phyloP scores from a whole-genome alignment of 2,797 vertebrate genomes.

The Epinephelus coioides region DNA sequence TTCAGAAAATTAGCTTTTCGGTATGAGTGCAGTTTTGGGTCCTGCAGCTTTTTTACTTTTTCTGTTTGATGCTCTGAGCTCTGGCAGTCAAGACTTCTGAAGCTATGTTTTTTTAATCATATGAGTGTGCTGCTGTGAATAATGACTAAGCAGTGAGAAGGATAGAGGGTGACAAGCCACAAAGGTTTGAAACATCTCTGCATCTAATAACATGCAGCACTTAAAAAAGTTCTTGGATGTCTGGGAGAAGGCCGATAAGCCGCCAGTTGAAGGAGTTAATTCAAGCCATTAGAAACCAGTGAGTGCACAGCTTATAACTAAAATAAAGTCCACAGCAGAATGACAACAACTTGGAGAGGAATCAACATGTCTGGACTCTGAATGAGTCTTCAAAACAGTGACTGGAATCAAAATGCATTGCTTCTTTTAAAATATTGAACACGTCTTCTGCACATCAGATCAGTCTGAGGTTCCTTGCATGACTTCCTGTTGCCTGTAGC shows the following conservation, averaged over 20 bases:
- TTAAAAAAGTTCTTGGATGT: not conserved
- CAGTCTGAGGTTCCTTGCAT: no score
- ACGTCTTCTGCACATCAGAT: no score
- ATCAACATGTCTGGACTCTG: constrained; percentile 14
- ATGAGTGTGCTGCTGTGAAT: constrained; percentile 46
- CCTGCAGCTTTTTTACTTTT: constrained; percentile 27
- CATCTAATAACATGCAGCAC: constrained; percentile 9
- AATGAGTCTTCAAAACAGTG: not conserved
- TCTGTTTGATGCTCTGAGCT: constrained; percentile 49
- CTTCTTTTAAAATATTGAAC: not conserved
- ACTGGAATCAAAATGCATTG: not conserved
- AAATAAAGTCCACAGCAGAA: not conserved
- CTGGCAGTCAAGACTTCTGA: constrained; percentile 44
- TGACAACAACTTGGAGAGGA: not conserved
- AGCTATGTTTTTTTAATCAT: constrained; percentile 59
- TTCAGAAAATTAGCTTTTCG: constrained; percentile 16
- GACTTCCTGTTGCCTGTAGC: no score
- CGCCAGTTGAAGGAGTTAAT: not conserved
- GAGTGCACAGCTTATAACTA: not conserved
- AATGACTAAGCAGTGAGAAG: constrained; percentile 47
- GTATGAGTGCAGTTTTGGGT: not conserved
- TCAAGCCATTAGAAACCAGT: constrained; percentile 3
- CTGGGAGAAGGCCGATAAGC: not conserved
- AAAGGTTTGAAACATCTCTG: constrained; percentile 32
- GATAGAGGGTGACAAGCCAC: constrained; percentile 35